Evolutionary conservation across 2,888 invertebrate species (phyloP), one percentile per base, ranked within the genome.

Genomic region (Penaeus monodon): DNA sequence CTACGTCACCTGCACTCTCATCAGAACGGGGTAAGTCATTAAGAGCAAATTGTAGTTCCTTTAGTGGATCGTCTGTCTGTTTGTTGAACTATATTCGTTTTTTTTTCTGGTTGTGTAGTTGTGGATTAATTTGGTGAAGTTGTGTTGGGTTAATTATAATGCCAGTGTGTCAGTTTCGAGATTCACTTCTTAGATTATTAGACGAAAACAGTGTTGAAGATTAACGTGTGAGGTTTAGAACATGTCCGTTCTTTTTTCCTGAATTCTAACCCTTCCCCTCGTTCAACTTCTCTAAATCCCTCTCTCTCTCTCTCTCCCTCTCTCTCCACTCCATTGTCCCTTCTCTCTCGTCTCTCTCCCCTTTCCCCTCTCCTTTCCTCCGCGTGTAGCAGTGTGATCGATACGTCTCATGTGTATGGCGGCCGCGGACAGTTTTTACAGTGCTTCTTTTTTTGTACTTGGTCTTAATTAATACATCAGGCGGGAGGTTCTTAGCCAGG

Each of bases 381-480:
- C 22, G n/a, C 64, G 33, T 49, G 49, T 49, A 49, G 49, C 49
- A 49, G 49, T 49, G 65, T 82, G 82, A 82, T 82, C 82, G 74
- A 82, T 82, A 82, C 82, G 70, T 57, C 82, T 70, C 84, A 65
- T 80, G 65, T 66, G 77, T 77, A 77, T 84, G 77, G 77, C 84
- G 38, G 38, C 84, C 84, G 29, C 68, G 49, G 64, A 49, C 66
- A 64, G 76, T 81, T 86, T 86, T 81, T 81, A 76, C 74, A 81
- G n/a, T 57, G 49, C 68, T 44, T 76, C 33, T 65, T 81, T 81
- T 85, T 81, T 81, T 76, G 86, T 86, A 81, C 81, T 70, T 74
- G 81, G 76, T 38, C 86, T 86, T 86, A 86, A 86, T 86, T 86
- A 86, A 86, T 86, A 86, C 86, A 86, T 81, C 81, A 81, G 63